These are phyloP conservation scores for Drosophila demipolita DNA, from an alignment of 2,888 invertebrate species.

Conservation along the genomic window DNA sequence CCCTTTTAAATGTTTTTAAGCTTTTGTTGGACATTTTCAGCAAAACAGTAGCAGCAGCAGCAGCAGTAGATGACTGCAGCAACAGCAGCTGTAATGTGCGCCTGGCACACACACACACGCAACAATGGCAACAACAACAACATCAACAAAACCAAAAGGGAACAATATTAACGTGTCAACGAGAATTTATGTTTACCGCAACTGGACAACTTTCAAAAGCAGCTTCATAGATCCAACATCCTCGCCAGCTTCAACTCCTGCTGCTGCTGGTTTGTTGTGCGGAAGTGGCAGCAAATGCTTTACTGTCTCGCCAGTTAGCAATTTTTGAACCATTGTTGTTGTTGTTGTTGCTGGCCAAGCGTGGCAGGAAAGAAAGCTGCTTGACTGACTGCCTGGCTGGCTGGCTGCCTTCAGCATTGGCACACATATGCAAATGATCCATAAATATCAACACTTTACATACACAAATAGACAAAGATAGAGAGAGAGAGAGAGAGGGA, in stretches of 20 bases:
- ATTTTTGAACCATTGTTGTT: constrained; percentile 67
- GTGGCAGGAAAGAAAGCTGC: constrained; percentile 48
- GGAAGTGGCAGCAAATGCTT: constrained; percentile 79
- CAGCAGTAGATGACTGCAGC: constrained; percentile 38
- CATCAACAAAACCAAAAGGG: constrained; percentile 70
- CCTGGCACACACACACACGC: constrained; percentile 16
- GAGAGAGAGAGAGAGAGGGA: not conserved
- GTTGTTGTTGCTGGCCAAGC: constrained; percentile 51
- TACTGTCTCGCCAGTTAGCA: constrained; percentile 76
- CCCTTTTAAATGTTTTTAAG: constrained; percentile 81
- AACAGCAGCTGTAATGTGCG: constrained; percentile 43
- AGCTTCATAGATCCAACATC: constrained; percentile 63
- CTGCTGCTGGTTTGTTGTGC: constrained; percentile 27
- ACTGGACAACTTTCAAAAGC: constrained; percentile 80
- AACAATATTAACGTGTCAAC: constrained; percentile 81
- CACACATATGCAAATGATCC: constrained; percentile 79
- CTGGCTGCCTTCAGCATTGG: constrained; percentile 44
- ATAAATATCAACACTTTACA: constrained; percentile 78
- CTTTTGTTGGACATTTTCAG: constrained; percentile 80
- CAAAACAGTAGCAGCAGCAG: constrained; percentile 42
- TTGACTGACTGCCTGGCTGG: constrained; percentile 6
- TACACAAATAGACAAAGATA: constrained; percentile 20
- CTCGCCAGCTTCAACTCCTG: constrained; percentile 4
- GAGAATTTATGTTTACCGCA: constrained; percentile 81
- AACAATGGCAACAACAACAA: not conserved